Conservation (phyloP, 2,113 vertebrate species). For the Eubucco bourcierii region DNA sequence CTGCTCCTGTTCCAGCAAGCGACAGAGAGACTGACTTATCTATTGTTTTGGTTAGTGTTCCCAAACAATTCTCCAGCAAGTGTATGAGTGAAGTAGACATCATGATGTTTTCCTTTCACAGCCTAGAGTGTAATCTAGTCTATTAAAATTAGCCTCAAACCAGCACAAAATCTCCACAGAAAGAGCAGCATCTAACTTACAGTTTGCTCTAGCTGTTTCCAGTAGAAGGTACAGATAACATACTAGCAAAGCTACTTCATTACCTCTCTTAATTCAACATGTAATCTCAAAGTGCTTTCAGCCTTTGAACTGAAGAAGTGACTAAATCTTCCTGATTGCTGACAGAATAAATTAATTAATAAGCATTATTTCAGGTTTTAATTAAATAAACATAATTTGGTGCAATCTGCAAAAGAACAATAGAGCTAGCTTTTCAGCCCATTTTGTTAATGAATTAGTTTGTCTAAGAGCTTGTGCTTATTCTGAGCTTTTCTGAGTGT, state of each 20-base stretch:
- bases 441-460: slow-evolving; percentile 14
- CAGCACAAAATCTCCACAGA: neutral
- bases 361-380: slow-evolving; percentile 60
- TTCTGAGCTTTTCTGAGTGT: neutral
- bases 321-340: slow-evolving; percentile 8
- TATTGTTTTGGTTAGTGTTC: too few relatives aligned
- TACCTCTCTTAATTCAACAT: neutral
- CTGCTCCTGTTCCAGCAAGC: too few relatives aligned
- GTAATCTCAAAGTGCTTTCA: neutral
- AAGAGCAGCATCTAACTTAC: neutral
- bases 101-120: too few relatives aligned
- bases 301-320: neutral
- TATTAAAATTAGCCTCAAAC: too few relatives aligned
- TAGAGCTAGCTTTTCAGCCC: neutral
- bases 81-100: too few relatives aligned
- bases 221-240: neutral
- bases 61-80: too few relatives aligned
- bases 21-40: too few relatives aligned
- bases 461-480: neutral
- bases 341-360: slow-evolving; percentile 54
- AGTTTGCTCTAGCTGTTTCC: neutral
- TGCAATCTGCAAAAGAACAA: slow-evolving; percentile 39
- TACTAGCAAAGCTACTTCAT: neutral
- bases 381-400: slow-evolving; percentile 63
- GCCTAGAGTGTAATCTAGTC: too few relatives aligned